Evolutionary conservation across 53 echinoderm and acorn worm species (phyloP), one percentile per base, ranked within the genome.

Genomic region (Holothuria leucospilota): DNA sequence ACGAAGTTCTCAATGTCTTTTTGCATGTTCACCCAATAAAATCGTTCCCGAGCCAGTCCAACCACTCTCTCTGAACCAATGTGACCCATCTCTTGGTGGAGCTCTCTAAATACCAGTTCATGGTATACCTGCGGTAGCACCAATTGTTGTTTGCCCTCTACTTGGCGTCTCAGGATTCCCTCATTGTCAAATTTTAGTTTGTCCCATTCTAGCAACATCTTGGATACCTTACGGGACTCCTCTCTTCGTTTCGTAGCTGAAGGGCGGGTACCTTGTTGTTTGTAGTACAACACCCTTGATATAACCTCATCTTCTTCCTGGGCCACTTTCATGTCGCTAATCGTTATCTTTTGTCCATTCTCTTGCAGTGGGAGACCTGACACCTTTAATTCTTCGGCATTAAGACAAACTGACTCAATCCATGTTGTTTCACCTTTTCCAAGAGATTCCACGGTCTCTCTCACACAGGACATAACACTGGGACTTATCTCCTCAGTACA

Each of bases 51-150:
- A 40, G 84, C 68, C 20, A 89, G 65, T 20, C 56, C 71, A 13
- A 78, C 27, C 27, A 81, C 86, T 13, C 78, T 70, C 38, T 86
- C 81, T 27, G 86, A 20, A 56, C 86, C 81, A 13, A 80, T 20
- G 41, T 90, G 90, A 23, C 90, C 90, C 90, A 90, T 85, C 21
- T 90, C 28, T 13, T 68, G 30, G 59, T 86, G 90, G 0, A 90
- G 46, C 20, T 86, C 79, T 29, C 41, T 30, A 15, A 21, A 61
- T 8, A 77, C 85, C 20, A 64, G 34, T 24, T 20, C 27, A 1
- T 46, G 77, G 25, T 39, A 66, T 39, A 46, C 46, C 2, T 23
- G 27, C 1, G 89, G 85, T 29, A 85, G 52, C 26, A 89, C 77
- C 25, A 85, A 16, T 40, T 88, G 88, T 14, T 12, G 16, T 21